Evolutionary conservation across 2,797 vertebrate species (phyloP), one percentile per base, ranked within the genome.

Genomic region (Xiphorhynchus erythropygius): DNA sequence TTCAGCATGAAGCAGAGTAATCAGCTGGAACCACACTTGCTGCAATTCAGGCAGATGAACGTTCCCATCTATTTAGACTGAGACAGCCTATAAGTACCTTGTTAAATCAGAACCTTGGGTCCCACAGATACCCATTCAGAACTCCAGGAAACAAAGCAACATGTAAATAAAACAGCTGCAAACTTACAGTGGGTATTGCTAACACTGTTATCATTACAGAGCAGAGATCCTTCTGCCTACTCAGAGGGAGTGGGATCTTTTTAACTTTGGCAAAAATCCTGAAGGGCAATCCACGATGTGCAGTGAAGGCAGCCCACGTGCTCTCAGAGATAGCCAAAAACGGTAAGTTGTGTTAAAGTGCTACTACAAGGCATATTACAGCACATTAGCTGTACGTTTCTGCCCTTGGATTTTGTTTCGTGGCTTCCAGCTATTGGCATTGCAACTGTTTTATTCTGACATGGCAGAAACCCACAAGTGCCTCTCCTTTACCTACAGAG

Each of bases 261-360:
- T 97, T 98, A 55, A 95, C 96, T 4, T 71, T 99, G 93, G 97
- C 97, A 67, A 98, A 98, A 95, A 93, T 98, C 73, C 96, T 99
- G 65, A 96, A 96, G 92, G 96, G 92, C 55, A 98, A 97, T 15
- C 97, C 97, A 93, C 93, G 27, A 11, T 98, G 98, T 39, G 98
- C 97, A 76, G 96, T 98, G 73, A 98, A 98, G 96, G 98, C 98
- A 89, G 98, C 98, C 32, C 97, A 99, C 59, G 94, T 99, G 90
- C 98, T 99, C 64, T 98, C 98, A 65, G 98, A 99, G 96, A 98
- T 99, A 97, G 98, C 98, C 71, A 98, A 98, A 93, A 98, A 99
- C 82, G 98, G 99, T 99, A 96, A 13, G 98, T 62, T n/a, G 4
- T 56, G 30, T 49, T 39, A 1, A 37, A 59, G 25, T 7, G 11